A percentile compares a stretch with the other conserved stretches of the same genome.
Conservation (phyloP, 2,113 vertebrate genomes). For the Prinia subflava region DNA sequence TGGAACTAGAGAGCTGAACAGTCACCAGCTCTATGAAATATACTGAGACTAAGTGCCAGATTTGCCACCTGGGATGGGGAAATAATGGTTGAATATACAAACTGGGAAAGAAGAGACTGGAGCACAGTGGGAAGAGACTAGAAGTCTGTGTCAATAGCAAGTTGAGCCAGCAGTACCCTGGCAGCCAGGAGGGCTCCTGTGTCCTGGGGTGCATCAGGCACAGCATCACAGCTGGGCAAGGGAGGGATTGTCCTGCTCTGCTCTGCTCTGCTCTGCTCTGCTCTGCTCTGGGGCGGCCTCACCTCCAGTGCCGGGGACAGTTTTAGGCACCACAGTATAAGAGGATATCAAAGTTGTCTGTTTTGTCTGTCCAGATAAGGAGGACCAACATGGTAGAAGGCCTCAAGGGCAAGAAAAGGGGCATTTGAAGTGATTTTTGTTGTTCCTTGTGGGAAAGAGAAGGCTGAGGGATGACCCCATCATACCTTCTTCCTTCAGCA, state of each 20-base stretch:
- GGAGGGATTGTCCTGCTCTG: neutral
- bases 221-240: accelerated
- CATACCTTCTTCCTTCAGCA: neutral
- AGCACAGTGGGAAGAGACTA: neutral
- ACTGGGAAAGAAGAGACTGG: neutral
- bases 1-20: neutral
- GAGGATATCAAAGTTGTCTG: neutral
- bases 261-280: accelerated
- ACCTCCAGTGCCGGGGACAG: accelerated
- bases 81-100: neutral
- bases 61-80: neutral
- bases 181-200: accelerated
- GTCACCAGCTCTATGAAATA: neutral
- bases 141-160: neutral
- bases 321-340: accelerated
- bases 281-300: accelerated
- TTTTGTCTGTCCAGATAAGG: neutral
- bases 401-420: neutral
- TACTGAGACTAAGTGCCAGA: neutral
- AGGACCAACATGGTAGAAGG: neutral
- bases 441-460: neutral
- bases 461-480: neutral
- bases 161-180: neutral
- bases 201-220: neutral
- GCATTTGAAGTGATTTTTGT: neutral